Conservation (phyloP, 2,113 vertebrate species). For the Myxocyprinus asiaticus region DNA sequence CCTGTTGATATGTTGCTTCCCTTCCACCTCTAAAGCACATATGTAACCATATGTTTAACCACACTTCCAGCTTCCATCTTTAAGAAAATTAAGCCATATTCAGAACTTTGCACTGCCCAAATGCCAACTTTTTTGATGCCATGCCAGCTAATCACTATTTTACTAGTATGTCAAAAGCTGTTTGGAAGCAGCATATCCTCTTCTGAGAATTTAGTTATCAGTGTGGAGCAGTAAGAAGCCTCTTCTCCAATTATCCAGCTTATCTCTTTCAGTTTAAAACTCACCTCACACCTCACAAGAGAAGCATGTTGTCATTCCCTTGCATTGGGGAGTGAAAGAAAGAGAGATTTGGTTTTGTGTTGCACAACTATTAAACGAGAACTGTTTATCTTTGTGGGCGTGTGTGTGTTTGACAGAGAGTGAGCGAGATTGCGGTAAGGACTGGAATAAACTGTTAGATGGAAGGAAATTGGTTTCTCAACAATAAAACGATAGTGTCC, state of each 20-base stretch:
- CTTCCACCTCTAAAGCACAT: too few species aligned
- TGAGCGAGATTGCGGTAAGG: neutral
- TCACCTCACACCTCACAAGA: neutral
- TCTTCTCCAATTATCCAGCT: neutral
- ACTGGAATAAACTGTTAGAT: conserved; percentile 11
- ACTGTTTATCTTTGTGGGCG: neutral
- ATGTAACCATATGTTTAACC: too few species aligned
- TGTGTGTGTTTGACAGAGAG: neutral
- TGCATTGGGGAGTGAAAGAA: neutral
- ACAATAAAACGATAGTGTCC: conserved; percentile 15
- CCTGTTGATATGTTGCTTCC: too few species aligned
- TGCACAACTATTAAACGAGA: conserved; percentile 6
- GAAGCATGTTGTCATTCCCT: neutral
- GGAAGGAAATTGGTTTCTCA: conserved; percentile 50
- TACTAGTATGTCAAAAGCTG: neutral
- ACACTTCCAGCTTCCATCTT: too few species aligned
- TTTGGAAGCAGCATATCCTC: conserved; percentile 23
- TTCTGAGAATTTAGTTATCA: conserved; percentile 54
- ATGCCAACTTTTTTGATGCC: neutral
- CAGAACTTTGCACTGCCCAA: too few species aligned
- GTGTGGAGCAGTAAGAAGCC: conserved; percentile 37
- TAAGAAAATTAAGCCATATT: too few species aligned
- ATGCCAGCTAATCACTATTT: neutral
- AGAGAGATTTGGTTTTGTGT: neutral
- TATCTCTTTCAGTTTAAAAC: neutral